These are phyloP conservation scores for Eledone cirrhosa DNA, from an alignment of 2,888 invertebrate species.

Conservation along the genomic window DNA sequence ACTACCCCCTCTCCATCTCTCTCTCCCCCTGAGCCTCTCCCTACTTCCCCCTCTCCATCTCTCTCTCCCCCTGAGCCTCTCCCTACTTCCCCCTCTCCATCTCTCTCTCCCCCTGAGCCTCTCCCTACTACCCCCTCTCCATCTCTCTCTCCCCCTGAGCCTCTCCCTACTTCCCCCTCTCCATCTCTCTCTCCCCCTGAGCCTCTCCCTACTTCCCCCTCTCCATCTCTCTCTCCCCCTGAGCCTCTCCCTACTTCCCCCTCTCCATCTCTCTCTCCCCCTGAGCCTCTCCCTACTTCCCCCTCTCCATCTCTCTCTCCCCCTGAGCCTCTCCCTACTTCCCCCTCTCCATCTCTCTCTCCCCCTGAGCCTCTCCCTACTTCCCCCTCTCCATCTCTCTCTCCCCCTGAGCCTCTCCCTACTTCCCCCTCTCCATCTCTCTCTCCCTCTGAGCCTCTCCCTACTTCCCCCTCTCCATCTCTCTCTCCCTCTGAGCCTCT, in stretches of 20 bases:
- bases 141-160: not conserved
- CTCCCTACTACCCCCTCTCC: not conserved
- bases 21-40: not conserved
- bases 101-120: too few relatives aligned
- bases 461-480: not conserved
- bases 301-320: not conserved
- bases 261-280: not conserved
- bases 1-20: not conserved
- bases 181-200: too few relatives aligned
- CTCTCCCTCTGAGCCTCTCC: not conserved
- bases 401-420: not conserved
- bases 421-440: not conserved
- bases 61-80: not conserved
- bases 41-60: not conserved
- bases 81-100: too few relatives aligned
- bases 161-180: not conserved
- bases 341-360: not conserved
- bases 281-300: not conserved
- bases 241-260: not conserved
- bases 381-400: too few relatives aligned
- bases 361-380: not conserved
- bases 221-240: not conserved
- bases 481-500: too few relatives aligned
- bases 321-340: not conserved
- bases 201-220: not conserved